phyloP scores from a whole-genome alignment of 2,888 invertebrate species.

The Volucella inflata region DNA sequence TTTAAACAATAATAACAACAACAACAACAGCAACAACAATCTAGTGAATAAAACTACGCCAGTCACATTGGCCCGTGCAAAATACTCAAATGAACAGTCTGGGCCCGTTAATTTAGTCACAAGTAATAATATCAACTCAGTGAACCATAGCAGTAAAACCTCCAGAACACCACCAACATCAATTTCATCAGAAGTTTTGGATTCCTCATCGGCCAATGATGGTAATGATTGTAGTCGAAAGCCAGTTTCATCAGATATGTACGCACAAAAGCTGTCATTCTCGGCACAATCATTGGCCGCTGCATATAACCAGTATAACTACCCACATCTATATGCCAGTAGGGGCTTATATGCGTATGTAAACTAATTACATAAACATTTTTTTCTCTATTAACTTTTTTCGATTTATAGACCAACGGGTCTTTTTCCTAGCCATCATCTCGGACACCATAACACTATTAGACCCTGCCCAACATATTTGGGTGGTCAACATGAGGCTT shows the following conservation, averaged over 20 bases:
- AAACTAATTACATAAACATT: constrained; percentile 35
- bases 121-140: constrained; percentile 72
- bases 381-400: too few relatives aligned
- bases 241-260: constrained; percentile 71
- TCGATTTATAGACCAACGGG: constrained; percentile 56
- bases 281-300: constrained; percentile 72
- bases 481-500: constrained; percentile 75
- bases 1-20: constrained; percentile 47
- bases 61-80: constrained; percentile 50
- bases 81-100: constrained; percentile 77
- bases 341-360: constrained; percentile 78
- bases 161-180: constrained; percentile 64
- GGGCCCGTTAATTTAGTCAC: constrained; percentile 80
- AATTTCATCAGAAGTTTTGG: constrained; percentile 36
- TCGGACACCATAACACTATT: constrained; percentile 73
- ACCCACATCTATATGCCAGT: constrained; percentile 78
- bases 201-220: constrained; percentile 38
- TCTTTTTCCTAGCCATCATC: constrained; percentile 76
- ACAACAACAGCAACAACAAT: constrained; percentile 40
- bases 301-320: constrained; percentile 78
- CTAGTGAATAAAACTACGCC: constrained; percentile 43
- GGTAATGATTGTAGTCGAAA: constrained; percentile 58
- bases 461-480: constrained; percentile 77
- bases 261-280: constrained; percentile 76
- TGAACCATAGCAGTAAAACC: constrained; percentile 48